A percentile compares a stretch with the other conserved stretches of the same genome.
Evolutionary conservation across 2,113 vertebrate species (phyloP).

Genomic region (Ploceus nigricollis): DNA sequence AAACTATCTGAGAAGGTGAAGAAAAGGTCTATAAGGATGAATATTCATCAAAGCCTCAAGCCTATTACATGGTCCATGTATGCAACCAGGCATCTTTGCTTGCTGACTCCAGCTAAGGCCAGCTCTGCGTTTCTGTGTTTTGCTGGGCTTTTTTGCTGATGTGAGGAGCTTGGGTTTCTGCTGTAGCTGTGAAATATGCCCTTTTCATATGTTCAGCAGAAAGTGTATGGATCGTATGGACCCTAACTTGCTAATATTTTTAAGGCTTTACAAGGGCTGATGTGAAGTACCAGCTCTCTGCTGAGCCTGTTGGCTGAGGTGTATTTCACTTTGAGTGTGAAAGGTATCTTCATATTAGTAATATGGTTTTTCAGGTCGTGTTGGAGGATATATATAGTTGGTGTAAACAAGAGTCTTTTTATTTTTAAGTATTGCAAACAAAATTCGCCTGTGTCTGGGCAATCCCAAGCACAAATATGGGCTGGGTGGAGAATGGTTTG

Average conservation of each 20-base stretch:
- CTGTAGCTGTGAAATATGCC: background rate
- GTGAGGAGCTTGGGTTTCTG: slow-evolving; percentile 8
- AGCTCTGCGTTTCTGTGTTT: background rate
- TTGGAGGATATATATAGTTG: background rate
- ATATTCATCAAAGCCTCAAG: slow-evolving; percentile 7
- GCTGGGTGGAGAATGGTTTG: background rate
- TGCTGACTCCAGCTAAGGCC: background rate
- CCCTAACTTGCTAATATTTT: background rate
- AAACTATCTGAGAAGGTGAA: background rate
- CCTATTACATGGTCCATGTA: background rate
- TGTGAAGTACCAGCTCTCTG: background rate
- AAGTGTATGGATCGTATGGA: background rate
- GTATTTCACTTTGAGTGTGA: background rate
- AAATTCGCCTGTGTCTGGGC: background rate
- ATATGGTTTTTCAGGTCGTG: fast-evolving
- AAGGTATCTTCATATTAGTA: background rate
- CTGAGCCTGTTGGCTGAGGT: background rate
- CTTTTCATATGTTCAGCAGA: slow-evolving; percentile 28
- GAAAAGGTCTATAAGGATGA: background rate
- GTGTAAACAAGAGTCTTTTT: background rate
- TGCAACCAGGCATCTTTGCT: background rate
- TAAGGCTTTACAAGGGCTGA: background rate
- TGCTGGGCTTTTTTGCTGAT: slow-evolving; percentile 24
- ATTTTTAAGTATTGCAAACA: background rate
- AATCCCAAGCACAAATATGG: background rate